Conservation (phyloP, 2,888 invertebrate genomes). For the Eledona agricola region DNA sequence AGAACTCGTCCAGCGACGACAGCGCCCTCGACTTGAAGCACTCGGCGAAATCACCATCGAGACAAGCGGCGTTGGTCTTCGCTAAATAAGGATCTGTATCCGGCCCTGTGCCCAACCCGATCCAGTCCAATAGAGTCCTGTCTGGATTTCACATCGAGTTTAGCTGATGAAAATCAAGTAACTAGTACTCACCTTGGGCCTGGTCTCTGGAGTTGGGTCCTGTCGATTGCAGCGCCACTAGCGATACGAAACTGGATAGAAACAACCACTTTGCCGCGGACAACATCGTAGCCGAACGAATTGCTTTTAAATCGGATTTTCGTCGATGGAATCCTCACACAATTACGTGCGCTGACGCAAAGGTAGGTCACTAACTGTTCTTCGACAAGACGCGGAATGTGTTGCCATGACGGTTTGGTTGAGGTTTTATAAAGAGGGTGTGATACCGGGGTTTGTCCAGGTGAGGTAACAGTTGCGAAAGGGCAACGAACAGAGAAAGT, state of each 20-base stretch:
- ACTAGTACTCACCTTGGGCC: constrained; percentile 57
- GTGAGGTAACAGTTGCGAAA: constrained; percentile 46
- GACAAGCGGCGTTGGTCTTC: constrained; percentile 76
- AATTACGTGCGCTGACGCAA: constrained; percentile 24
- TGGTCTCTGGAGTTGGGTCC: constrained; percentile 60
- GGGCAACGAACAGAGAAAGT: constrained; percentile 62
- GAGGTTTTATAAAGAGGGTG: constrained; percentile 34
- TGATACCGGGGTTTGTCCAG: constrained; percentile 42
- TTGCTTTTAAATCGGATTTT: constrained; percentile 39
- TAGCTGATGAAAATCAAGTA: constrained; percentile 4
- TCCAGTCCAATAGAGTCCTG: constrained; percentile 79
- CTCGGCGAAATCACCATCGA: constrained; percentile 83
- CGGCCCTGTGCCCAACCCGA: constrained; percentile 77
- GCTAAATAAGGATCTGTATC: constrained; percentile 82
- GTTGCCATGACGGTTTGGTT: constrained; percentile 4
- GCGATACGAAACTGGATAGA: constrained; percentile 64
- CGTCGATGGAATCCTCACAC: constrained; percentile 29
- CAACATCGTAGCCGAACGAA: constrained; percentile 48
- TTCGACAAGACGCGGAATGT: constrained; percentile 14
- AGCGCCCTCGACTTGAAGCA: constrained; percentile 86
- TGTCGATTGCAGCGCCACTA: constrained; percentile 67
- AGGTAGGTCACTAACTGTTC: constrained; percentile 55
- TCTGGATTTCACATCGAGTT: constrained; percentile 56
- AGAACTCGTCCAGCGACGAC: constrained; percentile 80
- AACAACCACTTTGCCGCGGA: constrained; percentile 66